These are phyloP conservation scores for Actenoides lindsayi DNA, from an alignment of 2,113 vertebrate species.

Conservation along the genomic window DNA sequence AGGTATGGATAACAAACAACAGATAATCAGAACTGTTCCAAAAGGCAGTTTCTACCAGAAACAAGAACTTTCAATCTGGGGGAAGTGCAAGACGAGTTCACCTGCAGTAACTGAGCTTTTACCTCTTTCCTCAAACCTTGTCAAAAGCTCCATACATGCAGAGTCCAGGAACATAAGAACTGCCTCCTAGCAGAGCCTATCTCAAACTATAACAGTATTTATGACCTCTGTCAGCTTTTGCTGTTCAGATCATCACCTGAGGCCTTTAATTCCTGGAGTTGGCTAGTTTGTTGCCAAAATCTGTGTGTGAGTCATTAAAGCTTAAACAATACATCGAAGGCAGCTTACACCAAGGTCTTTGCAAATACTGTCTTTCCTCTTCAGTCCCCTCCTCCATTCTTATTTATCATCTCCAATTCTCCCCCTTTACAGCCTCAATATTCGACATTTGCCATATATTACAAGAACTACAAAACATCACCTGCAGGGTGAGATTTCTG, in stretches of 20 bases:
- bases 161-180: not conserved
- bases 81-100: not conserved
- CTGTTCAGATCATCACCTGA: not conserved
- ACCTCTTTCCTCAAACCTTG: not conserved
- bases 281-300: not conserved
- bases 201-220: not conserved
- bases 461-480: not conserved
- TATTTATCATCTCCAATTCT: not conserved
- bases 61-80: not conserved
- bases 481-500: not conserved
- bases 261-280: not conserved
- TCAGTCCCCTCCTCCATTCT: not conserved
- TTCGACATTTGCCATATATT: not conserved
- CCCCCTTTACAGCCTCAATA: not conserved
- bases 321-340: not conserved
- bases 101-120: not conserved
- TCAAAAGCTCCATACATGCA: not conserved
- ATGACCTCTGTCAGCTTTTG: not conserved
- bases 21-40: not conserved
- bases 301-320: constrained; percentile 13
- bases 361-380: not conserved
- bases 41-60: not conserved
- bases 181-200: not conserved
- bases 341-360: not conserved
- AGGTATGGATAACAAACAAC: not conserved